These are phyloP conservation scores for Nyctalus aviator DNA, from an alignment of 2,797 vertebrate genomes.

Conservation along the genomic window DNA sequence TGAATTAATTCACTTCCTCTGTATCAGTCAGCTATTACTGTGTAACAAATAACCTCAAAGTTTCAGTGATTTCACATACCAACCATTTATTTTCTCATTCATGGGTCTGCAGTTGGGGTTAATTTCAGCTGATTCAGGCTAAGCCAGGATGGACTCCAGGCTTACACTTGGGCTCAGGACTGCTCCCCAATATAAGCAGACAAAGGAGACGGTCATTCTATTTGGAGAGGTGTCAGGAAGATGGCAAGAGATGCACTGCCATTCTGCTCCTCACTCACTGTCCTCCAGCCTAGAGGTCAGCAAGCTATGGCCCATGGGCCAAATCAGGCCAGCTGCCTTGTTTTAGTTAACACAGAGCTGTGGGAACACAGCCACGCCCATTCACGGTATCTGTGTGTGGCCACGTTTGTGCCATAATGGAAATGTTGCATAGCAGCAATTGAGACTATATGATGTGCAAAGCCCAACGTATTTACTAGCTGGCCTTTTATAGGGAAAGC, in stretches of 20 bases:
- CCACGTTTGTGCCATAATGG: background rate
- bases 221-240: background rate
- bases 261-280: background rate
- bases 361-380: background rate
- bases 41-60: background rate
- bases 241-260: background rate
- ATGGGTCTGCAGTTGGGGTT: background rate
- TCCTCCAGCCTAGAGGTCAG: background rate
- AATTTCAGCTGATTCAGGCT: background rate
- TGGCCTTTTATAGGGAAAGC: background rate
- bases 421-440: background rate
- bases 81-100: background rate
- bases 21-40: background rate
- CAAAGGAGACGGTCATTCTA: background rate
- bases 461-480: background rate
- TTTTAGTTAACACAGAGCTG: background rate
- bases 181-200: background rate
- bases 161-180: background rate
- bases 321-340: background rate
- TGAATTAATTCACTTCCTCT: background rate
- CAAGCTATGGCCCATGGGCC: too few relatives aligned
- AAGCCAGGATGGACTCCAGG: background rate
- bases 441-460: background rate
- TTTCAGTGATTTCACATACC: background rate
- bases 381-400: too few relatives aligned